phyloP scores from a whole-genome alignment of 2,113 vertebrate genomes.

The Chaenogobius annularis region DNA sequence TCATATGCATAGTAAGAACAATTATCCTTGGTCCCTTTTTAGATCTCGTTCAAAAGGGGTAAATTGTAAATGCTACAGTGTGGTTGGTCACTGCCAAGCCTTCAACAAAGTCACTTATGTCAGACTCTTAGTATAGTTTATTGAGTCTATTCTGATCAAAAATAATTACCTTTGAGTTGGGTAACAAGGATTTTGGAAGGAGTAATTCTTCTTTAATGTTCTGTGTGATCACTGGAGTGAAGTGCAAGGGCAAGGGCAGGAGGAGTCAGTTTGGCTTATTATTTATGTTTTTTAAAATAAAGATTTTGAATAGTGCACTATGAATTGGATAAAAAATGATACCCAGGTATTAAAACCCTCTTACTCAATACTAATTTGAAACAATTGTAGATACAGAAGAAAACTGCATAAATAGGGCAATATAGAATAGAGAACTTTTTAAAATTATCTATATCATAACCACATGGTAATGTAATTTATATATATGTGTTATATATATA shows the following conservation, averaged over 20 bases:
- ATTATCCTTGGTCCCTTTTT: background rate
- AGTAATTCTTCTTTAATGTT: background rate
- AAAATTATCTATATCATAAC: too few species aligned
- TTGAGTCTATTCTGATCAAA: background rate
- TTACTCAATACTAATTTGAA: too few species aligned
- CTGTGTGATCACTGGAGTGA: background rate
- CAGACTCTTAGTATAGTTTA: background rate
- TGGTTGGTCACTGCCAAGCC: background rate
- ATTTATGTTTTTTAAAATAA: background rate
- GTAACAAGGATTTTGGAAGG: background rate
- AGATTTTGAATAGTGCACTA: background rate
- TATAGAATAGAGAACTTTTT: too few species aligned
- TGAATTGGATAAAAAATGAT: too few species aligned
- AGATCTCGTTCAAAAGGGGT: background rate
- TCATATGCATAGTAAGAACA: conserved; percentile 20
- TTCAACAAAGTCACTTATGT: background rate
- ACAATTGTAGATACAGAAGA: too few species aligned
- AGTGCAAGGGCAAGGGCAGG: background rate
- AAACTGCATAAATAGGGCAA: too few species aligned
- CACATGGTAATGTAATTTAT: too few species aligned
- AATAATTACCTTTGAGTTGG: background rate
- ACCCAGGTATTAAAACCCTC: too few species aligned
- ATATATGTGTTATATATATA: too few species aligned
- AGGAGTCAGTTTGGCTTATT: background rate
- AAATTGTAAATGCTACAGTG: background rate